Base-by-base conservation (phyloP, 2,888 invertebrate genomes). In the Hypselothyrea guttata region DNA sequence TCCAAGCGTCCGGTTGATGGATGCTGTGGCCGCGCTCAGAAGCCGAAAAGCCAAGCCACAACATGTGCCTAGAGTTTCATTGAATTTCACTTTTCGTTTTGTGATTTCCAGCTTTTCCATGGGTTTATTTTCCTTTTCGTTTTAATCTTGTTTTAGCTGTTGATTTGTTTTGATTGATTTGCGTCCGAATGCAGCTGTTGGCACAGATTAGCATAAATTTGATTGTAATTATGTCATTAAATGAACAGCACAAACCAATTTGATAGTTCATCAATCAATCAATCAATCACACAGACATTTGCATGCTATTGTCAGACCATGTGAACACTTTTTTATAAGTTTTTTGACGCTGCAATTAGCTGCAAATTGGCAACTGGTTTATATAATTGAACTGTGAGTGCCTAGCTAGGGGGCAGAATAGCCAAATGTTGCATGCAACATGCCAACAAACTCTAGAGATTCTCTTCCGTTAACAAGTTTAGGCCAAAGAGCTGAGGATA, bases 191-290 rank as follows among this genome's bases (percentile, higher is more conserved):
- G 22, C 13, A 48, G 46, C 31, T 64, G 57, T 51, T 59, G 42
- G 28, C 54, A 68, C 70, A 67, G 75, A 84, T 84, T 81, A 77
- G 63, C 78, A 79, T 77, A 84, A 77, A 72, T 67, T 81, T 56
- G 47, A 54, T 53, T 44, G 67, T 69, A 57, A 65, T 73, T 62
- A 68, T 40, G 49, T 46, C 52, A 64, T 69, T 83, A 69, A 79
- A 81, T 73, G 60, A 66, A 70, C 57, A 53, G 16, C 45, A 58
- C 49, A 40, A 59, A 31, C 45, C 55, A 42, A 56, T 63, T 75
- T 55, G 33, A 30, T 59, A 70, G 72, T 73, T 62, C 55, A 77
- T 81, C 75, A 72, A 60, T 64, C 71, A 44, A 64, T 54, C 69
- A 52, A 44, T 60, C 54, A 45, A 54, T 33, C 53, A 61, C 31